These are phyloP conservation scores for Margaritifera margaritifera DNA, from an alignment of 2,888 invertebrate genomes.

Conservation along the genomic window DNA sequence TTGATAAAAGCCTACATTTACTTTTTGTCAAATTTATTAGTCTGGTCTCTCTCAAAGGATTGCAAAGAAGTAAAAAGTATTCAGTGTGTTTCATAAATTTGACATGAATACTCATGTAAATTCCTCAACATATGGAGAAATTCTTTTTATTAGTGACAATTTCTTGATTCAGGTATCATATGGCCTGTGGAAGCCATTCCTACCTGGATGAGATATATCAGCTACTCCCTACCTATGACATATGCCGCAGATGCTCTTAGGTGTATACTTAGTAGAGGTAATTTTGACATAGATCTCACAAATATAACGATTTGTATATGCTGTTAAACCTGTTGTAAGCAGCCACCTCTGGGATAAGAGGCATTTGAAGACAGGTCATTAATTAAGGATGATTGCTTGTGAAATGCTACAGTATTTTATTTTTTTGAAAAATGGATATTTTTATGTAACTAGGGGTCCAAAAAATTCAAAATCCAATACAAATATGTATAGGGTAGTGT, in stretches of 20 bases:
- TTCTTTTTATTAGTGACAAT: slow-evolving; percentile 19
- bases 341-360: neutral
- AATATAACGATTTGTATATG: too few relatives aligned
- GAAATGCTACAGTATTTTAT: too few relatives aligned
- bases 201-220: slow-evolving; percentile 82
- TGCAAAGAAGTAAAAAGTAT: too few relatives aligned
- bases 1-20: neutral
- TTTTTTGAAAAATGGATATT: too few relatives aligned
- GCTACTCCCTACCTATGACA: slow-evolving; percentile 85
- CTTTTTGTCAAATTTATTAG: neutral
- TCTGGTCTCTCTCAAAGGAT: neutral
- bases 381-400: too few relatives aligned
- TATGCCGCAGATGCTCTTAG: slow-evolving; percentile 84
- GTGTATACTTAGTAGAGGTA: slow-evolving; percentile 71
- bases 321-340: neutral
- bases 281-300: neutral
- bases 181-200: slow-evolving; percentile 99
- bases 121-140: neutral
- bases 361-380: too few relatives aligned
- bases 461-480: too few relatives aligned
- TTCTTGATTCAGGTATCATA: slow-evolving; percentile 82
- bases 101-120: neutral
- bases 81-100: too few relatives aligned
- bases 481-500: too few relatives aligned
- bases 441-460: too few relatives aligned